These are phyloP conservation scores for Lagopus muta DNA, from an alignment of 2,113 vertebrate species.

Conservation along the genomic window DNA sequence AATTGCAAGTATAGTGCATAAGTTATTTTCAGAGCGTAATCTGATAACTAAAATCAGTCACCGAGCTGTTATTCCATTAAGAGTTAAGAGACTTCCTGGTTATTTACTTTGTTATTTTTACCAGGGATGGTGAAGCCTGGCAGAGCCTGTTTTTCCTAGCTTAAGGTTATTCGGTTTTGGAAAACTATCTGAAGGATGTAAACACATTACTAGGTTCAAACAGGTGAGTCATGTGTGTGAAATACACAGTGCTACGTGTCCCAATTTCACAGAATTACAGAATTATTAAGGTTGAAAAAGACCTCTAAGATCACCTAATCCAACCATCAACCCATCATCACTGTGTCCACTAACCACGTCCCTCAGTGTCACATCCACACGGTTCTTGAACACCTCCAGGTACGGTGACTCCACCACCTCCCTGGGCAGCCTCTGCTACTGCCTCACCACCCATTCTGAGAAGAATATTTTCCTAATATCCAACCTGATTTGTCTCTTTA, in stretches of 20 bases:
- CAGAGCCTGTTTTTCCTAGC: constrained; percentile 1
- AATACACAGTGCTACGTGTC: not conserved
- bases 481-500: not conserved
- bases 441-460: too few relatives aligned
- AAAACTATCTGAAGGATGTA: not conserved
- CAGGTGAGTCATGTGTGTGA: not conserved
- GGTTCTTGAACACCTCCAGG: too few relatives aligned
- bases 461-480: too few relatives aligned
- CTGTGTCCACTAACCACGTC: too few relatives aligned
- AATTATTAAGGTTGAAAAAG: too few relatives aligned
- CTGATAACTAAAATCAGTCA: constrained; percentile 64
- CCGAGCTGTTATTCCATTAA: constrained; percentile 62
- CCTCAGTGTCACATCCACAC: too few relatives aligned
- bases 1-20: constrained; percentile 4
- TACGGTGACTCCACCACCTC: too few relatives aligned
- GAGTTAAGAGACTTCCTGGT: constrained; percentile 52
- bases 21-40: constrained; percentile 65
- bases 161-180: not conserved
- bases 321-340: too few relatives aligned
- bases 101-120: constrained; percentile 67
- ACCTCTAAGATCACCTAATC: too few relatives aligned
- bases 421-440: too few relatives aligned
- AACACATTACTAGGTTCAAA: not conserved
- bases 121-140: not conserved
- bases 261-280: not conserved